A percentile compares a stretch with the other conserved stretches of the same genome.
Conservation (phyloP, 1,140 invertebrate genomes). For the Ceratina calcarata region DNA sequence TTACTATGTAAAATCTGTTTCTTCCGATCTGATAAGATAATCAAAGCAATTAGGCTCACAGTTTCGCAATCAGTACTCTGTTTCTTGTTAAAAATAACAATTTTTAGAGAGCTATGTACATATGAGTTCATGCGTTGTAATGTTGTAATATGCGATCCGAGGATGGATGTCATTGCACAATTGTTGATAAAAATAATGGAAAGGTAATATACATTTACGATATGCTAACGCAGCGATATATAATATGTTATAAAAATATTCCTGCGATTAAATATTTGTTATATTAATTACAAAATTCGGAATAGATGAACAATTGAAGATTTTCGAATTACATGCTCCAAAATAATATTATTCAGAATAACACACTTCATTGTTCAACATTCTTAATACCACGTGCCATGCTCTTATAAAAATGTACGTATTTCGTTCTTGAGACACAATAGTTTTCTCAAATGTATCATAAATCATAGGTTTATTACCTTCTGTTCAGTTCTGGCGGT, state of each 20-base stretch:
- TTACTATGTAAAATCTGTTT: not conserved
- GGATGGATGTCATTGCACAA: conserved; percentile 46
- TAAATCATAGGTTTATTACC: conserved; percentile 78
- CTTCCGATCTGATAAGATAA: not conserved
- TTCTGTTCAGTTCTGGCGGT: conserved; percentile 89
- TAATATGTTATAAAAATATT: not conserved
- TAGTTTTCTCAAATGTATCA: not conserved
- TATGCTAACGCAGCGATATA: not conserved
- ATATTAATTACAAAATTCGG: not conserved
- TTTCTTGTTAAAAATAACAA: not conserved
- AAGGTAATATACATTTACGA: not conserved
- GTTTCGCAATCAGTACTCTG: no score
- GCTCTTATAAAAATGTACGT: not conserved
- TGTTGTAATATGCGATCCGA: conserved; percentile 1
- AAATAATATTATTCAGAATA: conserved; percentile 4
- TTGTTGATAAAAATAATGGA: conserved; percentile 29
- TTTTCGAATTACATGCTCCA: no score
- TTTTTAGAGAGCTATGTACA: not conserved
- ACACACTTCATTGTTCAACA: not conserved
- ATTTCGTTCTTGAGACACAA: not conserved
- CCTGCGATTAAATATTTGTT: not conserved
- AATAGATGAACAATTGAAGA: no score
- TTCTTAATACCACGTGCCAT: not conserved
- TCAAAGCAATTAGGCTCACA: not conserved
- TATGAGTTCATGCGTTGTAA: not conserved